phyloP scores from a whole-genome alignment of 1,140 invertebrate species.

The Orchesella cincta region DNA sequence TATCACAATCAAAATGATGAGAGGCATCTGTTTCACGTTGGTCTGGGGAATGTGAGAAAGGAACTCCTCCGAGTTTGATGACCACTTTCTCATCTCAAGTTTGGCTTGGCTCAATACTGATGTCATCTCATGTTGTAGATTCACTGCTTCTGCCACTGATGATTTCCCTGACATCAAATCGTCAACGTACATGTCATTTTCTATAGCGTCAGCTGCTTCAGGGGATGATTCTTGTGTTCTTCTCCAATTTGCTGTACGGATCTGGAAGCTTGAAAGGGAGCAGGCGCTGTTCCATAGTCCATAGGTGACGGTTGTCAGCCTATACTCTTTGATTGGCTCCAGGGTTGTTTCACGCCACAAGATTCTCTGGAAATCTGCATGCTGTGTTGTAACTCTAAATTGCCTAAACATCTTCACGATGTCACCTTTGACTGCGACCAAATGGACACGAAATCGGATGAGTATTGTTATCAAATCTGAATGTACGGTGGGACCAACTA shows the following conservation, averaged over 20 bases:
- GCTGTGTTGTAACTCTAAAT: constrained; percentile 36
- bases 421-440: constrained; percentile 55
- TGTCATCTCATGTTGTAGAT: constrained; percentile 6
- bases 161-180: constrained; percentile 31
- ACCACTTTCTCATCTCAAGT: constrained; percentile 8
- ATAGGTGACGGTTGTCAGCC: constrained; percentile 1
- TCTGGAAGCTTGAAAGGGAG: constrained; percentile 15
- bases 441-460: constrained; percentile 55
- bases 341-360: constrained; percentile 40
- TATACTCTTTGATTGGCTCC: background rate
- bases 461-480: constrained; percentile 55
- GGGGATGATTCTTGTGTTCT: background rate
- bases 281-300: constrained; percentile 24
- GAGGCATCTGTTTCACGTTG: background rate
- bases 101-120: constrained; percentile 19
- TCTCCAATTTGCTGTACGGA: constrained; percentile 26
- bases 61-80: background rate
- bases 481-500: constrained; percentile 55
- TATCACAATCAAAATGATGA: background rate
- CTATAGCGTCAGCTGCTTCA: background rate
- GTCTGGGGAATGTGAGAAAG: background rate
- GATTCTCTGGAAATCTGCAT: constrained; percentile 42
- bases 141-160: constrained; percentile 27
- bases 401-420: constrained; percentile 56
- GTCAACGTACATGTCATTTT: background rate